Base-by-base conservation (phyloP, 2,888 invertebrate genomes). In the Tetragnatha montana region DNA sequence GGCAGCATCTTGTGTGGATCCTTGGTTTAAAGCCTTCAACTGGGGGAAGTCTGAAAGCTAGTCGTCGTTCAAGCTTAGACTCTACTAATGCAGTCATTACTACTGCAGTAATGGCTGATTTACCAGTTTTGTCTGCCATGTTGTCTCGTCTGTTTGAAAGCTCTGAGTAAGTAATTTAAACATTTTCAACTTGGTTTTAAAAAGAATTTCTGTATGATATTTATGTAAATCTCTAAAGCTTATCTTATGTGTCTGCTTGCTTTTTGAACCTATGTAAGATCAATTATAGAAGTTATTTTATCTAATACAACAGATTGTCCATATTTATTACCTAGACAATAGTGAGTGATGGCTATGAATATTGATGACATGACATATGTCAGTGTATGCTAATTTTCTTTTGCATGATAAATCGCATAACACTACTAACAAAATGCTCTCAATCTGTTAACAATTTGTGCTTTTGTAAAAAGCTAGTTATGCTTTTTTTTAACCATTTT, bases 81-180 rank as follows among this genome's bases (percentile, higher is more conserved):
- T 93, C 93, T 47, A 92, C 93, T 12, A 92, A 93, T 81, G 91
- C 92, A 35, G 91, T 92, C 92, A 93, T 99, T 93, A 98, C 98
- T 0, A 98, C 98, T 14, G 98, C 98, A 6, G 98, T 98, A 74
- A 97, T 98, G 97, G 97, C 98, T 0, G 99, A 99, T 94, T 94
- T 99, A 49, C 98, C 99, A 0, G 95, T 96, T 89, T 94, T 99
- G 22, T 97, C 97, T 6, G 96, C 97, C 73, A 97, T 97, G 97
- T 94, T 99, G 91, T 98, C 98, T 87, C 95, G 97, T 91, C 95
- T 99, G 7, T 99, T 99, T 93, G 98, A 99, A 94, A 97, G 98
- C 60, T 98, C 98, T 91, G 97, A 97, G 94, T 94, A 92, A 93
- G 93, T 93, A 35, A 71, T 74, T 81, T 81, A 21, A 35, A 19